These are phyloP conservation scores for Corythornis cristatus DNA, from an alignment of 2,113 vertebrate genomes.

Conservation along the genomic window DNA sequence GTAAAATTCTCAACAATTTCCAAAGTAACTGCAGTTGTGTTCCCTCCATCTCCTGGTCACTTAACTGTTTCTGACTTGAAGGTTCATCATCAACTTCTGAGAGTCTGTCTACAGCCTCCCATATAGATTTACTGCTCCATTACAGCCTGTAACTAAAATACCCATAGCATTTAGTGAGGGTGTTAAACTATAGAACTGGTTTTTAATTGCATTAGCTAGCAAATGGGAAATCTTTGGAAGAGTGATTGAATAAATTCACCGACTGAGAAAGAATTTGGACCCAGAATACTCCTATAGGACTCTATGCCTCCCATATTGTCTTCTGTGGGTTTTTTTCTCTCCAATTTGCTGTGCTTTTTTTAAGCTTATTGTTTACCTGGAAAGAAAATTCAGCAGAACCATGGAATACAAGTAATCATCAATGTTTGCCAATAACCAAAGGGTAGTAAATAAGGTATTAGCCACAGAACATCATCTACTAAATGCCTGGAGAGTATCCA, in stretches of 20 bases:
- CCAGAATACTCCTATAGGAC: neutral
- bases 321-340: neutral
- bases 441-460: conserved; percentile 37
- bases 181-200: neutral
- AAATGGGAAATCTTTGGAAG: neutral
- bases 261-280: neutral
- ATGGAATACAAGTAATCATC: neutral
- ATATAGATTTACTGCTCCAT: neutral
- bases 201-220: neutral
- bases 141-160: neutral
- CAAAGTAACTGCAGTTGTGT: neutral
- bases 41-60: neutral
- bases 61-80: neutral
- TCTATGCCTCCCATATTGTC: neutral
- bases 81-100: neutral
- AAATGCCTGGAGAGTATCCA: conserved; percentile 38
- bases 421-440: conserved; percentile 19
- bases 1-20: neutral
- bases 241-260: neutral
- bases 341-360: neutral
- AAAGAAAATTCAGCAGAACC: conserved; percentile 10
- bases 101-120: neutral
- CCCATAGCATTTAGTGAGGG: neutral
- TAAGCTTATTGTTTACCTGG: conserved; percentile 27
- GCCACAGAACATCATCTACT: conserved; percentile 7